Percentiles rank a stretch among this genome's conserved stretches.
Evolutionary conservation across 2,113 vertebrate genomes (phyloP).

Genomic region (Platysternon megacephalum): DNA sequence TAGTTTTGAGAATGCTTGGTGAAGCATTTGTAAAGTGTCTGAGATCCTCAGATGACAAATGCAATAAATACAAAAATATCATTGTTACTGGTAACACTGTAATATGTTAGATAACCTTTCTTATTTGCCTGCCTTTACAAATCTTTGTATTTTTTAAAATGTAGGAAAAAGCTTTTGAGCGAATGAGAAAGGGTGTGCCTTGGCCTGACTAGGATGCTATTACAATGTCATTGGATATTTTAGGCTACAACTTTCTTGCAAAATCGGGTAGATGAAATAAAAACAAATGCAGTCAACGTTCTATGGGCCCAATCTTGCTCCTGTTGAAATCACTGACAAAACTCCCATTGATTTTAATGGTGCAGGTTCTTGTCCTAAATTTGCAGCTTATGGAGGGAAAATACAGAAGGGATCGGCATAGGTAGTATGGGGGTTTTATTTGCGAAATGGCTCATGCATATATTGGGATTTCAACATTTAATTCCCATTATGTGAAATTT

Average conservation of each 20-base stretch:
- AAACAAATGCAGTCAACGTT: background rate
- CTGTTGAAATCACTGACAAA: background rate
- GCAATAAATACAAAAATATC: background rate
- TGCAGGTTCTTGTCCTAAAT: background rate
- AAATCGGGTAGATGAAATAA: background rate
- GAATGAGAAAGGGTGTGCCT: background rate
- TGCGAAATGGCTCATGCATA: background rate
- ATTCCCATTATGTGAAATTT: background rate
- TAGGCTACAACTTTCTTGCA: background rate
- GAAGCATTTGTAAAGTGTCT: background rate
- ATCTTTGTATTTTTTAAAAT: background rate
- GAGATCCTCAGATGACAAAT: background rate
- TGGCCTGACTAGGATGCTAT: background rate
- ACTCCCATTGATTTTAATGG: background rate
- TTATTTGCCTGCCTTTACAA: background rate
- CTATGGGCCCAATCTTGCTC: background rate
- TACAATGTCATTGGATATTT: background rate
- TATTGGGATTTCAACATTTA: background rate
- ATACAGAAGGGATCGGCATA: rapidly evolving
- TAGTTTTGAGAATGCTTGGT: no score
- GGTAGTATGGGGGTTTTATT: background rate
- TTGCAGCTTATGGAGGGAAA: background rate
- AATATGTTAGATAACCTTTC: background rate
- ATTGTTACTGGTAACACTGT: background rate
- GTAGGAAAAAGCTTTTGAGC: background rate